Percentiles rank a stretch among this genome's conserved stretches.
Evolutionary conservation across 1,140 invertebrate genomes (phyloP).

Genomic region (Hycleus cichorii): DNA sequence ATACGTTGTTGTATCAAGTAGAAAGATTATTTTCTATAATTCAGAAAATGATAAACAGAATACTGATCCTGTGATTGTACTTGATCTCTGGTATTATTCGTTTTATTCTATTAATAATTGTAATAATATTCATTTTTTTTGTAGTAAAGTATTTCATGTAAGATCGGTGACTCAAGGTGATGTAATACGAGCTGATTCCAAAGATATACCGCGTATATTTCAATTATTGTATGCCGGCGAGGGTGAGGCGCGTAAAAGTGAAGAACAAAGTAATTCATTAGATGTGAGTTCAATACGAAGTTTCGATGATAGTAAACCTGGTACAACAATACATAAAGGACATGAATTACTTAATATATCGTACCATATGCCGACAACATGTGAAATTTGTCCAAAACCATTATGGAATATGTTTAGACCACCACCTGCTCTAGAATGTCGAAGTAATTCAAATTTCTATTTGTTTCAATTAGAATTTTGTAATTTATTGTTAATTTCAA

Average conservation of each 20-base stretch:
- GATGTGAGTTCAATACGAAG: constrained; percentile 43
- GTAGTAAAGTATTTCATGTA: constrained; percentile 96
- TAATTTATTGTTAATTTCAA: constrained; percentile 37
- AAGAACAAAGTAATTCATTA: constrained; percentile 51
- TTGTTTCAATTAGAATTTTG: background rate
- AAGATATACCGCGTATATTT: constrained; percentile 98
- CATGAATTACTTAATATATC: constrained; percentile 95
- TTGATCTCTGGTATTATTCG: constrained; percentile 76
- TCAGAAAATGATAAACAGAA: constrained; percentile 91
- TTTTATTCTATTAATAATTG: constrained; percentile 26
- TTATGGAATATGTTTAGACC: constrained; percentile 96
- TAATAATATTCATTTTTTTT: constrained; percentile 32
- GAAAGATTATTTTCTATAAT: constrained; percentile 97
- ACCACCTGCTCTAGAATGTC: constrained; percentile 92
- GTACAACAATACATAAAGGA: constrained; percentile 81
- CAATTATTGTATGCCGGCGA: constrained; percentile 92
- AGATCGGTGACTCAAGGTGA: constrained; percentile 96
- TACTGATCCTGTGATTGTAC: constrained; percentile 86
- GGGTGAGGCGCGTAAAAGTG: constrained; percentile 81
- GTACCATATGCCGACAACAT: constrained; percentile 96
- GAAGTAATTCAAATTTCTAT: constrained; percentile 56
- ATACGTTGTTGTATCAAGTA: constrained; percentile 93
- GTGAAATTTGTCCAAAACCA: constrained; percentile 94
- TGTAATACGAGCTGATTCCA: constrained; percentile 95
- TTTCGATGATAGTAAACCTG: constrained; percentile 59